Percentiles rank a stretch among this genome's conserved stretches.
Evolutionary conservation across 1,140 invertebrate genomes (phyloP).

Genomic region (Pomacea maculata): DNA sequence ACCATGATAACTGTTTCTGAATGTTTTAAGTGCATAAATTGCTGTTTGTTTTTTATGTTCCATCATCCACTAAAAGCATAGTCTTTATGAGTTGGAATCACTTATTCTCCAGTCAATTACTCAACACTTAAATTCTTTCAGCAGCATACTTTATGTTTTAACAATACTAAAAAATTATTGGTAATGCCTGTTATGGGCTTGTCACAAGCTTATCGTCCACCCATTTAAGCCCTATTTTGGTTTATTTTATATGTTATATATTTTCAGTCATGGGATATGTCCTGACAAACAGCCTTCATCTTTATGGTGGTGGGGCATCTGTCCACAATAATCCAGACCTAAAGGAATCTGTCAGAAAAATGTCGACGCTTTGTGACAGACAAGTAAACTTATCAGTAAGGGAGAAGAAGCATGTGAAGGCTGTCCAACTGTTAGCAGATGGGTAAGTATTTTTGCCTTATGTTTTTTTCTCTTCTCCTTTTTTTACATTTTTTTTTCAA

Average conservation of each 20-base stretch:
- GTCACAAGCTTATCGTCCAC: background rate
- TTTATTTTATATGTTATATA: background rate
- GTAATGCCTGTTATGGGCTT: background rate
- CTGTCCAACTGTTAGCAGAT: constrained; percentile 65
- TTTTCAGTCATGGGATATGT: constrained; percentile 67
- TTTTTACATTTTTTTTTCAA: background rate
- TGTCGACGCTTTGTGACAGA: constrained; percentile 49
- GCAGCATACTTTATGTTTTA: background rate
- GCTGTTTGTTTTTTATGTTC: too few species aligned
- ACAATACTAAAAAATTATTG: background rate
- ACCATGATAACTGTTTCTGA: too few species aligned
- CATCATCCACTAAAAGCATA: too few species aligned
- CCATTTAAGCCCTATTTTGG: background rate
- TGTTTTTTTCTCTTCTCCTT: background rate
- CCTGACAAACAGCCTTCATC: constrained; percentile 64
- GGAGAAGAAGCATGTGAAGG: constrained; percentile 67
- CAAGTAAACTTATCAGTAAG: constrained; percentile 44
- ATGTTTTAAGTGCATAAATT: too few species aligned
- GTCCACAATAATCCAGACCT: constrained; percentile 53
- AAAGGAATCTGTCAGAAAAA: constrained; percentile 49
- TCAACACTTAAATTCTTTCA: background rate
- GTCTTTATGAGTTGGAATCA: background rate
- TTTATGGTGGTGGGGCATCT: constrained; percentile 64
- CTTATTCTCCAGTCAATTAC: background rate
- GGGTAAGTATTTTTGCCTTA: constrained; percentile 51